Evolutionary conservation across 2,888 invertebrate species (phyloP).

Genomic region (Parthenolecanium corni): DNA sequence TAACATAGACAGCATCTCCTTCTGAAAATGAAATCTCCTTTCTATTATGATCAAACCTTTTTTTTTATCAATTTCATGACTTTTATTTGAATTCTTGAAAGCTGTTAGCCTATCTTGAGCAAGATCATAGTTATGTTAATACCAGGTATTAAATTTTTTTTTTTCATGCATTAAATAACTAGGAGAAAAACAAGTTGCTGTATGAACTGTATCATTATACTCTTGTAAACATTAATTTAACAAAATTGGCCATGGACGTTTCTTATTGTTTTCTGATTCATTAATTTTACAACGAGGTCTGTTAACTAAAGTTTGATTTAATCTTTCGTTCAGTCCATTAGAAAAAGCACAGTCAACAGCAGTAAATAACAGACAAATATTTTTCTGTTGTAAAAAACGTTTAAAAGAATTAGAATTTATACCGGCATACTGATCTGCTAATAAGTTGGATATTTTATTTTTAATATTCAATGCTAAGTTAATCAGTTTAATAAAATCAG

Average conservation of each 20-base stretch:
- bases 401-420: constrained; percentile 31
- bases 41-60: no score
- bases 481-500: constrained; percentile 34
- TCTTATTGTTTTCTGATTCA: not conserved
- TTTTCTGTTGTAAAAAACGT: constrained; percentile 32
- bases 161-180: not conserved
- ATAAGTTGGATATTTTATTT: constrained; percentile 29
- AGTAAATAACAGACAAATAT: constrained; percentile 32
- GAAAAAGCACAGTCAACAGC: constrained; percentile 31
- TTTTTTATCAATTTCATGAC: no score
- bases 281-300: not conserved
- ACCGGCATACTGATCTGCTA: not conserved
- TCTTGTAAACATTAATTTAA: not conserved
- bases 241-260: not conserved
- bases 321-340: not conserved
- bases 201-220: not conserved
- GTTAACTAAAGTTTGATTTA: not conserved
- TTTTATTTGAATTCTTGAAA: no score
- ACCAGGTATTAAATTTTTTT: not conserved
- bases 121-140: not conserved
- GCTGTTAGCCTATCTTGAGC: no score
- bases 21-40: no score
- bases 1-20: no score
- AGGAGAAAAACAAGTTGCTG: not conserved
- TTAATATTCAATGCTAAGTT: not conserved